phyloP scores from a whole-genome alignment of 2,888 invertebrate species.

The Stomorhina lunata region DNA sequence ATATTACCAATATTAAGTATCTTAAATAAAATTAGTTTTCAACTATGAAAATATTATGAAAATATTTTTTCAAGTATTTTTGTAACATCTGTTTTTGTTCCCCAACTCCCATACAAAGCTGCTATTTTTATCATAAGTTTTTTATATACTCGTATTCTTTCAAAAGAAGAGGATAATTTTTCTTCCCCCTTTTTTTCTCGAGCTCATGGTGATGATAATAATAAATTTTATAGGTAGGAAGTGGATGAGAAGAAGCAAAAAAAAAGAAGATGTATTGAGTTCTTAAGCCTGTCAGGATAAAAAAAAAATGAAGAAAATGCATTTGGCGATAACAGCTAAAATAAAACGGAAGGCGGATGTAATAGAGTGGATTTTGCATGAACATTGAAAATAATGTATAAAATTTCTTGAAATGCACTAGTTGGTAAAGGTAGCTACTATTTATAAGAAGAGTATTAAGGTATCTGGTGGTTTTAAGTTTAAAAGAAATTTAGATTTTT shows the following conservation, averaged over 20 bases:
- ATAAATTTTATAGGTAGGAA: conserved; percentile 3
- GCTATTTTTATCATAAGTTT: no score
- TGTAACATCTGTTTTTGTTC: conserved; percentile 30
- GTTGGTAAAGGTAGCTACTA: neutral
- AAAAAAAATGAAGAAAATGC: no score
- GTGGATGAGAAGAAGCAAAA: neutral
- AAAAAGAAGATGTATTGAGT: conserved; percentile 35
- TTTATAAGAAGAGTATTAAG: neutral
- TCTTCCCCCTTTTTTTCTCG: neutral
- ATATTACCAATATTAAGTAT: neutral
- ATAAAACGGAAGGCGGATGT: conserved; percentile 25
- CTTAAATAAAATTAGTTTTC: neutral
- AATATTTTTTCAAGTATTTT: conserved; percentile 21
- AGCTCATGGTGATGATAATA: neutral
- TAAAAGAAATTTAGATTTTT: neutral
- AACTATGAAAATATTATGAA: neutral
- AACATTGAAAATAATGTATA: neutral
- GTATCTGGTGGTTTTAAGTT: neutral
- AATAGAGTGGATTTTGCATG: conserved; percentile 3
- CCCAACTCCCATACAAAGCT: neutral
- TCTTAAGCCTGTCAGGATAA: conserved; percentile 18
- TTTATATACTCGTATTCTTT: neutral
- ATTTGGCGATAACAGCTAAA: conserved; percentile 17
- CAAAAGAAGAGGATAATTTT: conserved; percentile 21
- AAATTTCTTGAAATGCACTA: neutral